Evolutionary conservation across 2,113 vertebrate species (phyloP), one percentile per base, ranked within the genome.

Genomic region (Cavia porcellus): DNA sequence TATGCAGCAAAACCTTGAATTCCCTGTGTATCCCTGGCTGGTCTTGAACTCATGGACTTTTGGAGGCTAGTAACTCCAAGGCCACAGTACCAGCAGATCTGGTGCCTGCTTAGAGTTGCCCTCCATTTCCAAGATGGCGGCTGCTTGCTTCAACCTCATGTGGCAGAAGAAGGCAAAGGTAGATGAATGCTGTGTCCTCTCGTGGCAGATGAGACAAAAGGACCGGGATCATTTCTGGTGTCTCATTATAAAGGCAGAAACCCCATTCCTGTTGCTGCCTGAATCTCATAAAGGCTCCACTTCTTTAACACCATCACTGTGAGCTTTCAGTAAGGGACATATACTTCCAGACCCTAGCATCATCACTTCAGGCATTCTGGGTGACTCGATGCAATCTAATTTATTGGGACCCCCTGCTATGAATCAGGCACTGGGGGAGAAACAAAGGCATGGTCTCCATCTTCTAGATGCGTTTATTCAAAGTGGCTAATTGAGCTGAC

Each of bases 391-490:
- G 4, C 6, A 57, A 55, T 79, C 77, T 57, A 74, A 55, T 86
- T 83, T 77, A 66, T 32, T 66, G 64, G 94, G 28, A 70, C 5
- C 83, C 77, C 7, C 14, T 5, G 4, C 35, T 68, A 61, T 64
- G 82, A 88, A 81, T 22, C 12, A 95, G 50, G 35, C 22, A 38
- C 13, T 19, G 66, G 38, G 19, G 93, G 42, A 89, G 61, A 50
- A 57, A 82, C 66, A 80, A 90, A 96, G 55, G 28, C 80, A 85
- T 20, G 59, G n/a, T 75, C 92, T 80, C 52, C 62, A 86, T 52
- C 47, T 1, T 89, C 20, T 68, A 97, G 83, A 83, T 83, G 50
- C n/a, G 85, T 59, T 80, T 93, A 81, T 82, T 52, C 68, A 84
- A 96, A 96, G 8, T 9, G 6, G 32, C 80, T 32, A n/a, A 9